Conservation (phyloP, 2,113 vertebrate species). For the Siphamia tubifer region DNA sequence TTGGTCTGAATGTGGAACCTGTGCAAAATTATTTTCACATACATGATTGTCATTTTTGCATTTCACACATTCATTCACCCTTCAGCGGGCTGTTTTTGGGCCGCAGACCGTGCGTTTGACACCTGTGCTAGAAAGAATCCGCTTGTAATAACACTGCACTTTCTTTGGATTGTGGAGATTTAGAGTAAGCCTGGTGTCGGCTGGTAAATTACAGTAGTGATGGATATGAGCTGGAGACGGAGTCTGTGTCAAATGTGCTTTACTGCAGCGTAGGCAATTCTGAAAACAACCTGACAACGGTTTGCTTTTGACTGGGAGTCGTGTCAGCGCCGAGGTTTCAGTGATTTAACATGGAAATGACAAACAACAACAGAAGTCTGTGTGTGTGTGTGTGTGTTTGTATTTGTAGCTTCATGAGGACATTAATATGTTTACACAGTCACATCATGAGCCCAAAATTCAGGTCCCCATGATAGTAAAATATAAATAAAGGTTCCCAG, state of each 20-base stretch:
- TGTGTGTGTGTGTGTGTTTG: no score
- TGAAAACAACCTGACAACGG: neutral
- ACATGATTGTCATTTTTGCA: no score
- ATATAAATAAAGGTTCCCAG: no score
- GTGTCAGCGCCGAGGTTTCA: neutral
- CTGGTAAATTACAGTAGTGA: slow-evolving; percentile 9
- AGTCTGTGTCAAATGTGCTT: neutral
- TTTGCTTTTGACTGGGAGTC: neutral
- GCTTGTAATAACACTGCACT: neutral
- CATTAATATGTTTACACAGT: no score
- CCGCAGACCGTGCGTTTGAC: no score
- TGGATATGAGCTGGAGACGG: neutral
- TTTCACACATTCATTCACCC: no score
- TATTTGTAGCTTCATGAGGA: no score
- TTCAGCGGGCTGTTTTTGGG: no score
- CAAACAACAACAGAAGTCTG: neutral
- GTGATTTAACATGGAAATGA: neutral
- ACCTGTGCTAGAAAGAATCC: neutral
- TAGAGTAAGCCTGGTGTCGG: neutral
- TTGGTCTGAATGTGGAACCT: no score
- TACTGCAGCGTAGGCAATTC: neutral
- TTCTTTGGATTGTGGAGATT: neutral
- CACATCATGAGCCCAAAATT: no score
- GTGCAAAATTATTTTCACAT: no score
- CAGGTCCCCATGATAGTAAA: no score